Conservation (phyloP, 2,888 invertebrate species). For the Mamestra brassicae region DNA sequence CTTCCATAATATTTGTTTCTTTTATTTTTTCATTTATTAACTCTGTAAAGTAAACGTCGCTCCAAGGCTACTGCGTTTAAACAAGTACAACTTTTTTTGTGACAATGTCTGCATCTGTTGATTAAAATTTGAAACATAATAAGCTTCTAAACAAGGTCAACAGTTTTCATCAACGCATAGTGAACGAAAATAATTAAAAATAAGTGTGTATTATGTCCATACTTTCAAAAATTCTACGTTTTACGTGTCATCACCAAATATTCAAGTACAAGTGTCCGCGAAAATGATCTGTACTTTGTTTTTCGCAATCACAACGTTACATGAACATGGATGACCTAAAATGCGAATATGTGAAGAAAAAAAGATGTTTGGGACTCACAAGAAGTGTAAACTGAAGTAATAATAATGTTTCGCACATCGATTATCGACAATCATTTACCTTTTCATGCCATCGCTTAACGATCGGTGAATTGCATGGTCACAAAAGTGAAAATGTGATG, state of each 20-base stretch:
- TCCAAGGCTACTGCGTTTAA: conserved; percentile 78
- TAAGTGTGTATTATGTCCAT: conserved; percentile 84
- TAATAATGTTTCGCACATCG: conserved; percentile 84
- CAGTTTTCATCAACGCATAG: conserved; percentile 90
- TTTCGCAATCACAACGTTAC: conserved; percentile 91
- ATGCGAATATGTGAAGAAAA: conserved; percentile 91
- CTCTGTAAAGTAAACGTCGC: conserved; percentile 64
- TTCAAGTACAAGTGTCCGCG: conserved; percentile 87
- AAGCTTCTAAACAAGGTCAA: conserved; percentile 91
- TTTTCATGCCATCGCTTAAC: conserved; percentile 80
- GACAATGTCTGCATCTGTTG: conserved; percentile 91
- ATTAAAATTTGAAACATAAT: conserved; percentile 91
- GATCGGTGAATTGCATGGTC: conserved; percentile 83
- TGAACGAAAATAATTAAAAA: conserved; percentile 88
- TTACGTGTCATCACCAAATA: conserved; percentile 79
- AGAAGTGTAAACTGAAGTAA: conserved; percentile 85
- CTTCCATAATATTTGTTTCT: background rate
- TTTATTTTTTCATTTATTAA: conserved; percentile 10
- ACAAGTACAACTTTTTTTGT: conserved; percentile 86
- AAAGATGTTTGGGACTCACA: conserved; percentile 89
- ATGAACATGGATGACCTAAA: conserved; percentile 92
- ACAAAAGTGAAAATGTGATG: conserved; percentile 91
- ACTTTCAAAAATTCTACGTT: conserved; percentile 79
- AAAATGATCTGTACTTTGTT: conserved; percentile 90
- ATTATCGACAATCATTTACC: conserved; percentile 83